phyloP scores from a whole-genome alignment of 2,888 invertebrate species.

The Chromoteleia sp. region DNA sequence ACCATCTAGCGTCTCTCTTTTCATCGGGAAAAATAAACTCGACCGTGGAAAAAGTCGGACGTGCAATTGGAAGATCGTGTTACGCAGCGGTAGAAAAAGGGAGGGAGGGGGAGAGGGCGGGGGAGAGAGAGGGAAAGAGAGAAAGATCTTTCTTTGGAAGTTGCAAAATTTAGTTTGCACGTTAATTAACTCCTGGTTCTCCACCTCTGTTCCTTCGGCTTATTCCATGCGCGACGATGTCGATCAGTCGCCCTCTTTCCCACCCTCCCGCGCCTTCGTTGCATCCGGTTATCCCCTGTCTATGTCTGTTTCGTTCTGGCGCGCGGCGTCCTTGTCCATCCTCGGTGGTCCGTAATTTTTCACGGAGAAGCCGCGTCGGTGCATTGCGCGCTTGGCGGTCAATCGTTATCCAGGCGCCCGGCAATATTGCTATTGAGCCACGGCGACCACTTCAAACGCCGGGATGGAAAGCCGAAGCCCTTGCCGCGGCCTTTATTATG shows the following conservation, averaged over 20 bases:
- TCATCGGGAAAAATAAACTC: conserved; percentile 2
- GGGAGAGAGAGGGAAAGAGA: too few species aligned
- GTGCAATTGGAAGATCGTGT: conserved; percentile 45
- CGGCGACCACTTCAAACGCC: conserved; percentile 67
- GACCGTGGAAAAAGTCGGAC: conserved; percentile 9
- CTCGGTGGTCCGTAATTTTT: conserved; percentile 44
- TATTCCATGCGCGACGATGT: conserved; percentile 8
- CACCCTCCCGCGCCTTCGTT: too few species aligned
- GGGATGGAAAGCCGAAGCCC: conserved; percentile 54
- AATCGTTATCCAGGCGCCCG: conserved; percentile 63
- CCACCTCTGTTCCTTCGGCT: conserved; percentile 21
- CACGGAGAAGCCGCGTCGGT: conserved; percentile 35
- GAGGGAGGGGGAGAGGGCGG: too few species aligned
- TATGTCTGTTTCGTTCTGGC: not conserved
- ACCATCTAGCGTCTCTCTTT: conserved; percentile 26
- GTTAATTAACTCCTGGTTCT: conserved; percentile 55
- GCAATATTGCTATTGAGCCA: conserved; percentile 63
- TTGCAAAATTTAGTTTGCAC: conserved; percentile 58
- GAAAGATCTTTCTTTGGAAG: conserved; percentile 32
- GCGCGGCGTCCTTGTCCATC: not conserved
- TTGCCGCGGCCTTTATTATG: conserved; percentile 58
- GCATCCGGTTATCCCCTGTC: too few species aligned
- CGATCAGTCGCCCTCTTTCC: not conserved
- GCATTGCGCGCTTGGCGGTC: conserved; percentile 45
- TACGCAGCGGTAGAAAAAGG: not conserved